Evolutionary conservation across 2,797 vertebrate genomes (phyloP).

Genomic region (Argyrosomus regius): DNA sequence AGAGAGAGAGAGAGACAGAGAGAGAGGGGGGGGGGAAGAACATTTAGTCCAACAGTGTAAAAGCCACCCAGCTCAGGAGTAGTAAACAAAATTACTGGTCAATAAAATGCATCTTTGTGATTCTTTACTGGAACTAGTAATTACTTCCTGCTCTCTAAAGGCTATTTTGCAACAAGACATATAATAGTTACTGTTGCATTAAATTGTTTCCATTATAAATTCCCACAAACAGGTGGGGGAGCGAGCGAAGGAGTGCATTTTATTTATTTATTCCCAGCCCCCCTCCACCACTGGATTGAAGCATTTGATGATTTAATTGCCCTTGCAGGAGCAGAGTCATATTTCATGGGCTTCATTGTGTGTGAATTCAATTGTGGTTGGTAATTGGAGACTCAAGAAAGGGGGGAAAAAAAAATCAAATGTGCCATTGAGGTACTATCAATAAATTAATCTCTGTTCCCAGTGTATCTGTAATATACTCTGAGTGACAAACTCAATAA

Average conservation of each 20-base stretch:
- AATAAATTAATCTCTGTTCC: conserved; percentile 56
- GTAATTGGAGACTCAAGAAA: conserved; percentile 55
- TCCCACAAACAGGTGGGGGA: conserved; percentile 12
- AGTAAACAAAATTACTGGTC: conserved; percentile 23
- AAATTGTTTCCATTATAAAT: conserved; percentile 39
- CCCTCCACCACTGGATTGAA: conserved; percentile 32
- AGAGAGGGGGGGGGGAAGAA: neutral
- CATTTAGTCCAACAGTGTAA: conserved; percentile 52
- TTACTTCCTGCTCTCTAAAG: conserved; percentile 41
- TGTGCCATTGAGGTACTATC: conserved; percentile 52
- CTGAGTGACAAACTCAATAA: conserved; percentile 64
- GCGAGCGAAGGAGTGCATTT: neutral
- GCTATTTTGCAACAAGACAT: conserved; percentile 26
- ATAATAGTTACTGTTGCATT: conserved; percentile 44
- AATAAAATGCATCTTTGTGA: conserved; percentile 31
- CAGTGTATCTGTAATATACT: conserved; percentile 36
- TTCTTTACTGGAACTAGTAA: conserved; percentile 32
- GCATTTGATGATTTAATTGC: conserved; percentile 64
- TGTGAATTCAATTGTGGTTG: conserved; percentile 56
- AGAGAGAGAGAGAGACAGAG: neutral
- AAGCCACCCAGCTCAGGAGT: conserved; percentile 37
- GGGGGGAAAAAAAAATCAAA: conserved; percentile 26
- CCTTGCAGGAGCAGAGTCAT: conserved; percentile 45
- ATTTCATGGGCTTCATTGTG: conserved; percentile 45
- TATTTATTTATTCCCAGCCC: conserved; percentile 49